Evolutionary conservation across 1,140 invertebrate species (phyloP).

Genomic region (Drosophila insularis): DNA sequence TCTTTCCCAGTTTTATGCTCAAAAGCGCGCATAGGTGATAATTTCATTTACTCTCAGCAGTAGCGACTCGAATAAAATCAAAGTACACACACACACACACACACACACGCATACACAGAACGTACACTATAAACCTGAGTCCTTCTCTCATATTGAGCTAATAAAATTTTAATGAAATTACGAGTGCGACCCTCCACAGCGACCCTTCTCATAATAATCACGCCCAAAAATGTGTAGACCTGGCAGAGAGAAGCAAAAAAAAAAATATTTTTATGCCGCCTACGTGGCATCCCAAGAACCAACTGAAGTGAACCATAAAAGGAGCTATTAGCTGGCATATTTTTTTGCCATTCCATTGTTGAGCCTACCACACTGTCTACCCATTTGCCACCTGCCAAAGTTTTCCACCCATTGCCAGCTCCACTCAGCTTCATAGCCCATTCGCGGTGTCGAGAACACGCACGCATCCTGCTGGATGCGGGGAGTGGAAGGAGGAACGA

Average conservation of each 20-base stretch:
- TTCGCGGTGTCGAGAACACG: conserved; percentile 44
- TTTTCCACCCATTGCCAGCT: not conserved
- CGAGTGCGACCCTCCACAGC: conserved; percentile 37
- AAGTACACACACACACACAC: conserved; percentile 22
- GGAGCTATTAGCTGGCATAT: conserved; percentile 66
- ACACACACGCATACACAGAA: conserved; percentile 2
- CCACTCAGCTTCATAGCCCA: conserved; percentile 42
- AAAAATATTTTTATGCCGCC: conserved; percentile 59
- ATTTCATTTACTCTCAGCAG: conserved; percentile 64
- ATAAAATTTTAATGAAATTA: conserved; percentile 81
- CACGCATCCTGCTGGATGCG: conserved; percentile 13
- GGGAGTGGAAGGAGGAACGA: conserved; percentile 1
- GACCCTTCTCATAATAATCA: conserved; percentile 73
- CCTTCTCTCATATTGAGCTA: conserved; percentile 62
- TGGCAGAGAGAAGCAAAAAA: conserved; percentile 8
- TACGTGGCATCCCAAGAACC: conserved; percentile 51
- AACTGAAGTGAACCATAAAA: conserved; percentile 73
- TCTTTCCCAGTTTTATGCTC: conserved; percentile 40
- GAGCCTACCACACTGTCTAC: not conserved
- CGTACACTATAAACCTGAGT: conserved; percentile 24
- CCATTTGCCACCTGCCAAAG: conserved; percentile 8
- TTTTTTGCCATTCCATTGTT: conserved; percentile 22
- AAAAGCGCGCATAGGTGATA: conserved; percentile 73
- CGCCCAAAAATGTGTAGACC: conserved; percentile 29
- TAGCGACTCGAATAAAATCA: conserved; percentile 60